Conservation (phyloP, 2,888 invertebrate genomes). For the Machimus rusticus region DNA sequence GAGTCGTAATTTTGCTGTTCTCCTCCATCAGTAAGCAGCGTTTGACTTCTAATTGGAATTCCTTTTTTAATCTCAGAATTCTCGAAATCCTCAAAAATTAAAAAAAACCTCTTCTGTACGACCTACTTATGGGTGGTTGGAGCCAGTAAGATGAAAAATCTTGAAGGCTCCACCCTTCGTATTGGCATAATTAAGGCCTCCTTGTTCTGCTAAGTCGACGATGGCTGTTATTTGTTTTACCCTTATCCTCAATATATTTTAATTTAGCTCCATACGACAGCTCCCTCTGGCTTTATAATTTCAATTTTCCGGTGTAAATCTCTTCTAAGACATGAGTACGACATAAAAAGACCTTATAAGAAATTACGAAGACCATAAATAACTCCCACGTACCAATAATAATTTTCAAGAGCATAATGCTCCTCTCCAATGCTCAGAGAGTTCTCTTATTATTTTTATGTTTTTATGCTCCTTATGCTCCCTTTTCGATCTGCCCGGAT, state of each 20-base stretch:
- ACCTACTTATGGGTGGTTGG: neutral
- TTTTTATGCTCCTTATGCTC: neutral
- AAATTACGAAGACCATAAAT: constrained; percentile 9
- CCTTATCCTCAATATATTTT: neutral
- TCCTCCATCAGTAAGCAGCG: neutral
- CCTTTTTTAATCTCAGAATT: neutral
- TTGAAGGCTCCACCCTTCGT: neutral
- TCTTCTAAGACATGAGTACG: neutral
- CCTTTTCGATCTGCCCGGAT: neutral
- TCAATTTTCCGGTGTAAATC: constrained; percentile 14
- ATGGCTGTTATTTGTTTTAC: neutral
- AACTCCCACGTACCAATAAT: neutral
- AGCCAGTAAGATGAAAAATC: neutral
- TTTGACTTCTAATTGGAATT: neutral
- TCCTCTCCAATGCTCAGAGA: neutral
- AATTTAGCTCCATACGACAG: neutral
- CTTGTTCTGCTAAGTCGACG: neutral
- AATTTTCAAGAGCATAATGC: constrained; percentile 24
- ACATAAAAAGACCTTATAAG: neutral
- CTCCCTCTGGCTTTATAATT: neutral
- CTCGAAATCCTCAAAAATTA: neutral
- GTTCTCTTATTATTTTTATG: neutral
- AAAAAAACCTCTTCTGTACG: neutral
- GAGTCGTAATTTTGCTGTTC: neutral
- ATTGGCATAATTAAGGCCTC: neutral